Evolutionary conservation across 2,888 invertebrate genomes (phyloP), one percentile per base, ranked within the genome.

Genomic region (Tortrix viridana): DNA sequence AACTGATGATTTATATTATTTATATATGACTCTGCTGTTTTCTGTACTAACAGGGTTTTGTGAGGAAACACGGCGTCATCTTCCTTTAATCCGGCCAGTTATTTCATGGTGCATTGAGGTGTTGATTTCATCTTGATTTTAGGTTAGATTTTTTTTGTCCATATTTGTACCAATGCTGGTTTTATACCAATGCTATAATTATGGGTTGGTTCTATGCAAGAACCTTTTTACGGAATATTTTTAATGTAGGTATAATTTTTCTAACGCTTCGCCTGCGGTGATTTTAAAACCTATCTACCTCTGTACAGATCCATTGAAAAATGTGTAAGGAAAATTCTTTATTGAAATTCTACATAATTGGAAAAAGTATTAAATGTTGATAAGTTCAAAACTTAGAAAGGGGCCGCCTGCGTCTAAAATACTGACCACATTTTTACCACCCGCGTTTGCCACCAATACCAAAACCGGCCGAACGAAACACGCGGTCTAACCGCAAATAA

Each of bases 1-100:
- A 76, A 80, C 80, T 82, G 86, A 89, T 89, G 88, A 86, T 86
- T 83, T 81, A 77, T 88, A 89, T 89, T 88, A 86, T 86, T 83
- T 81, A 77, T 88, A 75, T 89, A 84, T 88, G 89, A 88, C 88
- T 68, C 72, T 68, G 86, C 88, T 81, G 53, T 69, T 52, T 49
- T 60, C 54, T 53, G 59, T 62, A 50, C 38, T 66, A 62, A 55
- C 55, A 55, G 58, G 50, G 60, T 65, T 59, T 50, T 65, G 50
- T 60, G 37, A 77, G 86, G 88, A 85, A 85, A 76, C 82, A 82
- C 84, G 71, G 68, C 85, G 89, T 90, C 90, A 91, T 89, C 84
- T 74, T 74, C 72, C 67, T 72, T 78, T 79, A 87, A 87, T 87
- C 85, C 86, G 71, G 81, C 82, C 73, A 55, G 80, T 86, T 81